Base-by-base conservation (phyloP, 2,888 invertebrate species). In the Cecidostiba fungosa region DNA sequence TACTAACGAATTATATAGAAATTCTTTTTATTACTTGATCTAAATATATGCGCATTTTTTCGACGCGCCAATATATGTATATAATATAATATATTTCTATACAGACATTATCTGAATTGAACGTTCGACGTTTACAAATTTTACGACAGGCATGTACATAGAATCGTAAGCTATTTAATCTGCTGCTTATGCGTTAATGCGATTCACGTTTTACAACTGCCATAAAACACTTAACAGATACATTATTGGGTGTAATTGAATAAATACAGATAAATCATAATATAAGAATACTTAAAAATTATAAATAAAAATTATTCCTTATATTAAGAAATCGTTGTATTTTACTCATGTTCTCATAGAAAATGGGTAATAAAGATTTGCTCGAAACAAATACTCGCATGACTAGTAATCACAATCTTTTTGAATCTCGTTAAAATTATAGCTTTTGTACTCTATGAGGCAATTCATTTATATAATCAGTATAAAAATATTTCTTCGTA, bases 1-100 rank as follows among this genome's bases (percentile, higher is more conserved):
- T 73, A 36, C 23, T 79, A 79, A 84, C 79, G 77, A 84, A 73
- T 66, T 62, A 74, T 79, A 84, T 79, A 74, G 78, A 78, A 79
- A 79, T 79, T 66, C 43, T 77, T 19, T 66, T 66, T 39, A 54
- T 72, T n/a, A 74, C 29, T 84, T 12, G 29, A 14, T 54, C 79
- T 80, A 66, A 77, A 78, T 78, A 78, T 78, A 47, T 69, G n/a
- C 29, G 36, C 78, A 72, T 39, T 36, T 47, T 26, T 50, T 66
- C 12, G 14, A 26, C 16, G 73, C 72, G 19, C n/a, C 23, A 19
- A 39, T 69, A 36, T 77, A 54, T 43, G 36, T 23, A 32, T 62
- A 77, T 77, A 77, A 43, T 39, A 70, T 66, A 82, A 69, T 62
- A 73, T 72, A 72, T 66, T 43, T 69, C 69, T 82, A 43, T 76